These are phyloP conservation scores for Pimephales promelas DNA, from an alignment of 2,113 vertebrate species.

Conservation along the genomic window DNA sequence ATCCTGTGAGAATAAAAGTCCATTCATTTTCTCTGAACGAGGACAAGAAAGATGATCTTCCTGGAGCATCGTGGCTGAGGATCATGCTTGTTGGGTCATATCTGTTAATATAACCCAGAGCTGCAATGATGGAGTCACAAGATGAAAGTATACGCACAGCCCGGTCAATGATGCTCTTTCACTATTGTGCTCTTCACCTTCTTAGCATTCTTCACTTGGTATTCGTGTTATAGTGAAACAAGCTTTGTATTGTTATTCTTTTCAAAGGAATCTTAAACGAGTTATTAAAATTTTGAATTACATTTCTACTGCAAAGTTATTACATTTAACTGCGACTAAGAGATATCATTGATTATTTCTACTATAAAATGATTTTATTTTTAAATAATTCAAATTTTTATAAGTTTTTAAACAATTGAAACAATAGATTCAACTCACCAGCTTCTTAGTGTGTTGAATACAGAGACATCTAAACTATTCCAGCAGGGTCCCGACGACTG, in stretches of 20 bases:
- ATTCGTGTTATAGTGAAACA: background rate
- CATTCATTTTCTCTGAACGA: conserved; percentile 12
- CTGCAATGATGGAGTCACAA: conserved; percentile 50
- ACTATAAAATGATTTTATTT: too few relatives aligned
- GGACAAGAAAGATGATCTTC: background rate
- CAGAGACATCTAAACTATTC: too few relatives aligned
- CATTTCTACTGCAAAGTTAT: too few relatives aligned
- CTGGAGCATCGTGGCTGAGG: conserved; percentile 21
- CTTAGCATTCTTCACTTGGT: background rate
- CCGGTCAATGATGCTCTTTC: conserved; percentile 52
- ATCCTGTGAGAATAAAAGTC: conserved; percentile 16
- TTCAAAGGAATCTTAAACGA: background rate
- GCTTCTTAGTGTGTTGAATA: too few relatives aligned
- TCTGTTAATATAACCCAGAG: conserved; percentile 44
- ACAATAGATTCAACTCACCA: too few relatives aligned
- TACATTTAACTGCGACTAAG: too few relatives aligned
- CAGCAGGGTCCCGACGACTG: too few relatives aligned
- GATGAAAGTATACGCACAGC: conserved; percentile 35
- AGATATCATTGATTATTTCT: too few relatives aligned
- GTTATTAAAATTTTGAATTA: too few relatives aligned
- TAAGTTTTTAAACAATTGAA: too few relatives aligned
- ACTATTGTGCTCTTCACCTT: conserved; percentile 23
- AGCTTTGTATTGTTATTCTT: background rate
- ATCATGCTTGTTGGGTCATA: conserved; percentile 30
- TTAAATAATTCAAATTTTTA: too few relatives aligned